Evolutionary conservation across 1,140 invertebrate genomes (phyloP), one percentile per base, ranked within the genome.

Genomic region (Pachyrhynchus sulphureomaculatus): DNA sequence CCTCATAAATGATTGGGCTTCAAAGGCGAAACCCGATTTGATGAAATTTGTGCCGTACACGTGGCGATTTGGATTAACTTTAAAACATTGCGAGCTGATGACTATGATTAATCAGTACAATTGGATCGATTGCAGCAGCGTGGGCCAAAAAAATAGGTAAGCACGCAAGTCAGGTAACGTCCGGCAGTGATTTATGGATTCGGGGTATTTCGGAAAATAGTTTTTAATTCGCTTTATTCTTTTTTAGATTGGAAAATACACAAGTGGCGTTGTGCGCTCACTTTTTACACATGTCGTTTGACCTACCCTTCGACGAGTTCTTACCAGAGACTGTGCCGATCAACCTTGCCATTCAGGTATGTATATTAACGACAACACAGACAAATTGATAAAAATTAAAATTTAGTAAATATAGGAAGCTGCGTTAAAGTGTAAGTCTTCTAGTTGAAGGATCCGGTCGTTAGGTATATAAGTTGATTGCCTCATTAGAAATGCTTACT

Each of bases 101-200:
- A 94, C 94, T 37, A 76, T 96, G 6, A 89, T 93, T 60, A 99
- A 99, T 80, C 93, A 99, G 74, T 94, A 94, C 75, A 99, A 99
- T 77, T 99, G 96, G 97, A 92, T 99, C 66, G 96, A 99, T 77
- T 98, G 95, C 68, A 95, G 93, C 41, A 94, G 92, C 34, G 91
- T 93, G 39, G 91, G 92, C 72, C 92, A 95, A 78, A 63, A 66
- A 47, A 73, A 70, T 34, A 64, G 70, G 58, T 53, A 56, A 29
- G 15, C 15, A 37, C 2, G 12, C 3, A 37, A 37, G 12, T 17
- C 2, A 37, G 12, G 15, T 2, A 37, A 37, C 15, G 34, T 13
- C 34, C 12, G 3, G 34, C 4, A 13, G 34, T 13, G n/a, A n/a
- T n/a, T n/a, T n/a, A n/a, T n/a, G n/a, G n/a, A n/a, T n/a, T n/a